Evolutionary conservation across 2,888 invertebrate genomes (phyloP).

Genomic region (Marasmarcha lunaedactyla): DNA sequence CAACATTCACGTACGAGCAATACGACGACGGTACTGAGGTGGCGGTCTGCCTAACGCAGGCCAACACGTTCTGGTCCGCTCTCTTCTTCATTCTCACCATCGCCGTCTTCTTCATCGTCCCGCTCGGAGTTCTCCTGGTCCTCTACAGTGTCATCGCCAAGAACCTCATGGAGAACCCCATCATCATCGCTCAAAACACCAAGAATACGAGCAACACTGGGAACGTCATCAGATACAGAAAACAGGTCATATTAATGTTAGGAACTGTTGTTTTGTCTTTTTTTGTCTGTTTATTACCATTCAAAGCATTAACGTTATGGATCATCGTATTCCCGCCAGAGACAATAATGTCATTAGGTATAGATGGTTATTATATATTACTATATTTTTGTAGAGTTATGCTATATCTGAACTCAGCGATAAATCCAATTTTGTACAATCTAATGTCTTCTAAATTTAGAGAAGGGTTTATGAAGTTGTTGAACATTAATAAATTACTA

Average conservation of each 20-base stretch:
- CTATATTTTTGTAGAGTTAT: conserved; percentile 89
- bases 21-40: conserved; percentile 79
- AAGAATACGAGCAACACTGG: conserved; percentile 54
- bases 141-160: conserved; percentile 89
- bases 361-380: conserved; percentile 85
- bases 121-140: conserved; percentile 82
- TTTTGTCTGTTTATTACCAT: conserved; percentile 90
- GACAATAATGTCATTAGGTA: conserved; percentile 75
- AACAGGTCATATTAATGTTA: conserved; percentile 89
- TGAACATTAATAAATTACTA: conserved; percentile 59
- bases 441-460: conserved; percentile 93
- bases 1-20: conserved; percentile 78
- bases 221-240: conserved; percentile 78
- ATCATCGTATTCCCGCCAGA: conserved; percentile 83
- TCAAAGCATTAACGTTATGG: conserved; percentile 89
- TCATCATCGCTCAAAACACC: conserved; percentile 73
- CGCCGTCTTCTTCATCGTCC: conserved; percentile 86
- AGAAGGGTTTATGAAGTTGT: conserved; percentile 79
- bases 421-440: conserved; percentile 92
- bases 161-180: conserved; percentile 85
- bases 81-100: conserved; percentile 85
- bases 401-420: conserved; percentile 90
- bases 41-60: conserved; percentile 85
- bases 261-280: conserved; percentile 91
- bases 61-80: conserved; percentile 81